phyloP scores from a whole-genome alignment of 2,888 invertebrate species.

The Macrophya alboannulata region DNA sequence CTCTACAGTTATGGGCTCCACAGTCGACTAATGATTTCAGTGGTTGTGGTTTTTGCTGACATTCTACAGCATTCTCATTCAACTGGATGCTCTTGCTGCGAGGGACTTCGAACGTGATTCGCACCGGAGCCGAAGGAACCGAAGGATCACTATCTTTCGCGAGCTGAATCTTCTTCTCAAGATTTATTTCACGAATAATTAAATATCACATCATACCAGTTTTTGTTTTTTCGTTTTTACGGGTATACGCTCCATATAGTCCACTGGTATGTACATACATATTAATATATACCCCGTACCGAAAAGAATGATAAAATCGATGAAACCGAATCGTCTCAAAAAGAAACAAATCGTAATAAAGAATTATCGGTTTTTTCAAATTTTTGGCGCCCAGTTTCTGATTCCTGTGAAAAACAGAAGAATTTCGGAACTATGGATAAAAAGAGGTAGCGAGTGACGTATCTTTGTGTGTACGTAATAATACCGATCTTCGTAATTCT shows the following conservation, averaged over 20 bases:
- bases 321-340: neutral
- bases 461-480: neutral
- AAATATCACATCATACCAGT: conserved; percentile 21
- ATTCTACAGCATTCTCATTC: conserved; percentile 80
- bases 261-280: neutral
- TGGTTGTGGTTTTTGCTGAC: conserved; percentile 78
- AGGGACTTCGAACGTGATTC: conserved; percentile 40
- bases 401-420: neutral
- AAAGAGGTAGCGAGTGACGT: neutral
- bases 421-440: neutral
- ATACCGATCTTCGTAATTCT: neutral
- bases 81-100: conserved; percentile 70
- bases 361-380: neutral
- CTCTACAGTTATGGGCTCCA: conserved; percentile 41
- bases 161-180: neutral
- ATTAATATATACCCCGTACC: neutral
- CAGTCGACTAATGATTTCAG: conserved; percentile 77
- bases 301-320: neutral
- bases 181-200: conserved; percentile 19
- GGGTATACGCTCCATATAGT: conserved; percentile 1
- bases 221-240: neutral
- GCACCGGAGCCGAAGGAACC: conserved; percentile 25
- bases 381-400: neutral
- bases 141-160: conserved; percentile 13
- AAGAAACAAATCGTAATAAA: neutral